These are phyloP conservation scores for Sinopyrophorus schimmeli DNA, from an alignment of 2,888 invertebrate species.

Conservation along the genomic window DNA sequence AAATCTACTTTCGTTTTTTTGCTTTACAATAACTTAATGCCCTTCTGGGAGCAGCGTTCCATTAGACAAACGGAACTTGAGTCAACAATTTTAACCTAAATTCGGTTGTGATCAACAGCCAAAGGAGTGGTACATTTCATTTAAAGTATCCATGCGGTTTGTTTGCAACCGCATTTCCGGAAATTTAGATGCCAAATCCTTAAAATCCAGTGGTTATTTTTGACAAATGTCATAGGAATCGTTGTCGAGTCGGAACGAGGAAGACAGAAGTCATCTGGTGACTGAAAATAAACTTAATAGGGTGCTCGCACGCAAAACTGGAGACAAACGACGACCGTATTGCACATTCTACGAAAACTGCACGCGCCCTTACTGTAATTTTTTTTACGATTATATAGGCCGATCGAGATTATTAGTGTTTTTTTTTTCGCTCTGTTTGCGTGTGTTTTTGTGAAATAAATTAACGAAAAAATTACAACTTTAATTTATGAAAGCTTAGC, in stretches of 20 bases:
- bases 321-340: constrained; percentile 23
- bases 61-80: constrained; percentile 32
- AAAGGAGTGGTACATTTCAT: constrained; percentile 55
- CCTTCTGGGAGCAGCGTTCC: no score
- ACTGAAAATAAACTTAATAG: constrained; percentile 54
- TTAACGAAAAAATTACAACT: no score
- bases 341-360: constrained; percentile 22
- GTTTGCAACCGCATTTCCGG: constrained; percentile 51
- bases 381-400: constrained; percentile 8
- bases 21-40: no score
- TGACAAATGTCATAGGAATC: constrained; percentile 48
- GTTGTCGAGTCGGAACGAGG: constrained; percentile 55
- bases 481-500: no score
- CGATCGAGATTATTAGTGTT: constrained; percentile 6
- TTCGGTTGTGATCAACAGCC: constrained; percentile 51
- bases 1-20: no score
- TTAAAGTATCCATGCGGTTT: constrained; percentile 53
- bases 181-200: constrained; percentile 56
- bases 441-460: no score
- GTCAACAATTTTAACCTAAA: constrained; percentile 52
- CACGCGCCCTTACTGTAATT: constrained; percentile 12
- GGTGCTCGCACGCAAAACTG: constrained; percentile 32
- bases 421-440: no score
- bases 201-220: constrained; percentile 47
- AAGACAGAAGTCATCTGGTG: constrained; percentile 57